A percentile compares a stretch with the other conserved stretches of the same genome.
These are phyloP conservation scores for Scortum barcoo DNA, from an alignment of 2,113 vertebrate species.

Conservation along the genomic window DNA sequence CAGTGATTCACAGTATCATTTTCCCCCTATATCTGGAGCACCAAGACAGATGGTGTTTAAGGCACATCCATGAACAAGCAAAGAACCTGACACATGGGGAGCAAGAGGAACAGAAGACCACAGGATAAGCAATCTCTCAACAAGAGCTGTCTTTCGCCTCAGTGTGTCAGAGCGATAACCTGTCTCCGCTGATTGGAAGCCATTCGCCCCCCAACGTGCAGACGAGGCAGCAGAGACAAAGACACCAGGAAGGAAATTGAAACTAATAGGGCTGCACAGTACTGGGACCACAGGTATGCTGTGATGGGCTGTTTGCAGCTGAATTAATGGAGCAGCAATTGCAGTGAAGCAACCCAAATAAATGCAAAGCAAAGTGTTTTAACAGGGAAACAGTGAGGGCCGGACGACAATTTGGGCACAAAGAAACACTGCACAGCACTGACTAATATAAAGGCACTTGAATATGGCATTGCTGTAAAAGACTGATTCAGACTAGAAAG, in stretches of 20 bases:
- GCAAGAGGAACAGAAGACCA: conserved; percentile 40
- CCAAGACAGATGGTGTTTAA: conserved; percentile 50
- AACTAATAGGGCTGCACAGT: conserved; percentile 63
- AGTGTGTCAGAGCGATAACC: conserved; percentile 47
- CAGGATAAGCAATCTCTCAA: conserved; percentile 54
- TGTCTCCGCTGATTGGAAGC: conserved; percentile 55
- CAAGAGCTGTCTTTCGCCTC: conserved; percentile 48
- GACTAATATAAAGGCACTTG: background rate
- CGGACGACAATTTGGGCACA: background rate
- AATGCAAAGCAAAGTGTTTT: background rate
- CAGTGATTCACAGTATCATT: conserved; percentile 13
- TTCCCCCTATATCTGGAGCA: conserved; percentile 32
- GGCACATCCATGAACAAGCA: conserved; percentile 34
- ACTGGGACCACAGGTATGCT: conserved; percentile 49
- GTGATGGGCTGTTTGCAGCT: conserved; percentile 40
- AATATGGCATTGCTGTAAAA: conserved; percentile 1
- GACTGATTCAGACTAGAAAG: conserved; percentile 5
- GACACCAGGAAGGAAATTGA: conserved; percentile 62
- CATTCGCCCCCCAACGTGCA: conserved; percentile 35
- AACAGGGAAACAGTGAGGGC: conserved; percentile 15
- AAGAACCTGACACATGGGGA: conserved; percentile 46
- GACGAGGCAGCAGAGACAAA: conserved; percentile 48
- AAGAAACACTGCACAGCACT: background rate
- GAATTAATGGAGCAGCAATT: conserved; percentile 54
- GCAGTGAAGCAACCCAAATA: conserved; percentile 39